Evolutionary conservation across 1,140 invertebrate genomes (phyloP).

Genomic region (Drosophila albomicans): DNA sequence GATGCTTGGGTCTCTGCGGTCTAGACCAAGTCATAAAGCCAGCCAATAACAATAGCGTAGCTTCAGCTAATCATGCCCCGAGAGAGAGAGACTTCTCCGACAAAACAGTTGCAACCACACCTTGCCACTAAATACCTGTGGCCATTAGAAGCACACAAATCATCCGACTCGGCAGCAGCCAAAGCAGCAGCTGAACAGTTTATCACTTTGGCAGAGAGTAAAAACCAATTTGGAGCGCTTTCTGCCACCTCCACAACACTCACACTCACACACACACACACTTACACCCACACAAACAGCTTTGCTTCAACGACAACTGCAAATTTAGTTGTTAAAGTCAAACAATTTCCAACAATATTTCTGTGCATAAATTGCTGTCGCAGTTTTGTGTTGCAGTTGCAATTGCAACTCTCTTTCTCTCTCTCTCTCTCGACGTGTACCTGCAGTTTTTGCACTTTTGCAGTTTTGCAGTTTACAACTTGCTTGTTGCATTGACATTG

Average conservation of each 20-base stretch:
- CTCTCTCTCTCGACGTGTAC: too few relatives aligned
- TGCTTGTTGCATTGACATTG: slow-evolving; percentile 60
- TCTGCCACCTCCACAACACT: slow-evolving; percentile 21
- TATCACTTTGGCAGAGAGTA: slow-evolving; percentile 59
- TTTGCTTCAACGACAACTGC: slow-evolving; percentile 33
- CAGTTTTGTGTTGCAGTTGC: slow-evolving; percentile 31
- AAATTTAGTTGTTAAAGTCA: slow-evolving; percentile 81
- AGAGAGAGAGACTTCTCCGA: too few relatives aligned
- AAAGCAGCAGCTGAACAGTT: slow-evolving; percentile 66
- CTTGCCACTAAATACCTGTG: slow-evolving; percentile 40
- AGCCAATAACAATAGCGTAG: slow-evolving; percentile 15
- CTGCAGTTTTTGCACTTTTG: not conserved
- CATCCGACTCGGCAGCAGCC: slow-evolving; percentile 24
- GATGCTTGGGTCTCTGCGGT: slow-evolving; percentile 16
- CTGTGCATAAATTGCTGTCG: slow-evolving; percentile 73
- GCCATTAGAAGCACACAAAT: slow-evolving; percentile 66
- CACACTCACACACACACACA: slow-evolving; percentile 40
- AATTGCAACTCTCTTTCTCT: not conserved
- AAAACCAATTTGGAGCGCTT: slow-evolving; percentile 76
- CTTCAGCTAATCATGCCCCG: slow-evolving; percentile 20
- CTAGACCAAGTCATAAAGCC: slow-evolving; percentile 61
- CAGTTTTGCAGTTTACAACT: slow-evolving; percentile 7
- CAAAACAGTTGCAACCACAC: slow-evolving; percentile 5
- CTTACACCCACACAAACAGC: not conserved
- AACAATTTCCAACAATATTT: slow-evolving; percentile 79